These are phyloP conservation scores for Halictus quadricinctus DNA, from an alignment of 2,888 invertebrate genomes.

Conservation along the genomic window DNA sequence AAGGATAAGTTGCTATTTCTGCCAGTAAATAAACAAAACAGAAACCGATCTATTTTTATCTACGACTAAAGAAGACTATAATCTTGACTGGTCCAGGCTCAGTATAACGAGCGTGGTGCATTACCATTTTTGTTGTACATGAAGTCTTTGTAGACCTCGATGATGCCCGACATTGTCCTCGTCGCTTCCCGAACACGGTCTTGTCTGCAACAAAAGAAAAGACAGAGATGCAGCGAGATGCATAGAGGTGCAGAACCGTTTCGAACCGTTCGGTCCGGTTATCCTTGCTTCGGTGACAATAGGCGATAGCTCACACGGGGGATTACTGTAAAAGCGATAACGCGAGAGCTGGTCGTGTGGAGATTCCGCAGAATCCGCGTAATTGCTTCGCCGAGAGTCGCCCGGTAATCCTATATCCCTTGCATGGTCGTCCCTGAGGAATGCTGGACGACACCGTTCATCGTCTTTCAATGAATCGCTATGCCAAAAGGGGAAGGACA, in stretches of 20 bases:
- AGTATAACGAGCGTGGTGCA: not conserved
- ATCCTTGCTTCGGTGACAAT: slow-evolving; percentile 4
- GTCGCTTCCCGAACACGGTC: not conserved
- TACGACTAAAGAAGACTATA: not conserved
- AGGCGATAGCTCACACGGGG: not conserved
- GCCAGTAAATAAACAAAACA: not conserved
- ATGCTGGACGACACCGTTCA: not conserved
- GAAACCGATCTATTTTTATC: no score
- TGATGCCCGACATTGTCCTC: slow-evolving; percentile 73
- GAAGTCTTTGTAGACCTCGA: slow-evolving; percentile 77
- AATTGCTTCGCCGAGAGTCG: not conserved
- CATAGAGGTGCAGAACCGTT: not conserved
- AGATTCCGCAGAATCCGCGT: slow-evolving; percentile 2
- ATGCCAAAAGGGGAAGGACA: not conserved
- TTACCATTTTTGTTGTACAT: slow-evolving; percentile 78
- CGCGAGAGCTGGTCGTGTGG: not conserved
- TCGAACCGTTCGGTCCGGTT: not conserved
- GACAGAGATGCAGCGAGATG: not conserved
- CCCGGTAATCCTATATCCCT: not conserved
- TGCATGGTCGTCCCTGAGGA: slow-evolving; percentile 16
- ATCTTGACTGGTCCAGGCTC: not conserved
- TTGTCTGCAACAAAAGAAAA: slow-evolving; percentile 16
- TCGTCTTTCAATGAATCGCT: not conserved
- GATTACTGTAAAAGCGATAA: slow-evolving; percentile 15
- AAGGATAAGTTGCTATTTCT: no score